Evolutionary conservation across 1,140 invertebrate species (phyloP).

Genomic region (Kradibia gibbosae): DNA sequence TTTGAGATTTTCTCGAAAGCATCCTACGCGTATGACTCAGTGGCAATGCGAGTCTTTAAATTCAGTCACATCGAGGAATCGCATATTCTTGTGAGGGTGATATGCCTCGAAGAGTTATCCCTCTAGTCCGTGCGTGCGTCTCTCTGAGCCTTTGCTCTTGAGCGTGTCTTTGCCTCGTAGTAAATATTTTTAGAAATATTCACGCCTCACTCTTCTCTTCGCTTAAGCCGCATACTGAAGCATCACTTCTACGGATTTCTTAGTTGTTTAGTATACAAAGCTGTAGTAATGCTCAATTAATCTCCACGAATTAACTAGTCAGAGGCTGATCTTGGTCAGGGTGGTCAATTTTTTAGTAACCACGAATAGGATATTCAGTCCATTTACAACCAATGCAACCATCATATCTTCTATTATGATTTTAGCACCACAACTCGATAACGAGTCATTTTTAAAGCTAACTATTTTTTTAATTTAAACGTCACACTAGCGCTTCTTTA

Average conservation of each 20-base stretch:
- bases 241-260: background rate
- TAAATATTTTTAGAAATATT: constrained; percentile 50
- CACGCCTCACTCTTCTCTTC: constrained; percentile 18
- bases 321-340: too few species aligned
- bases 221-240: constrained; percentile 7
- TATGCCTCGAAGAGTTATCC: background rate
- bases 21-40: background rate
- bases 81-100: constrained; percentile 18
- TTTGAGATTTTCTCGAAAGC: constrained; percentile 24
- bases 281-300: background rate
- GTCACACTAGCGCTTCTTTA: too few species aligned
- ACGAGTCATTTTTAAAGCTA: too few species aligned
- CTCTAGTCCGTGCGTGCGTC: background rate
- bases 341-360: too few species aligned
- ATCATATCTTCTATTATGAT: too few species aligned
- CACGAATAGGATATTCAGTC: too few species aligned
- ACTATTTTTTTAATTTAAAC: too few species aligned
- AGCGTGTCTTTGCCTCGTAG: constrained; percentile 55
- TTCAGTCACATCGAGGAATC: constrained; percentile 11
- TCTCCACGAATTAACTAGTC: too few species aligned
- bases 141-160: constrained; percentile 48
- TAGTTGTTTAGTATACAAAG: background rate
- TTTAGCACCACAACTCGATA: too few species aligned
- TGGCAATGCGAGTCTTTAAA: background rate
- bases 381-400: too few species aligned